These are phyloP conservation scores for Vulpes vulpes DNA, from an alignment of 2,113 vertebrate genomes.

Conservation along the genomic window DNA sequence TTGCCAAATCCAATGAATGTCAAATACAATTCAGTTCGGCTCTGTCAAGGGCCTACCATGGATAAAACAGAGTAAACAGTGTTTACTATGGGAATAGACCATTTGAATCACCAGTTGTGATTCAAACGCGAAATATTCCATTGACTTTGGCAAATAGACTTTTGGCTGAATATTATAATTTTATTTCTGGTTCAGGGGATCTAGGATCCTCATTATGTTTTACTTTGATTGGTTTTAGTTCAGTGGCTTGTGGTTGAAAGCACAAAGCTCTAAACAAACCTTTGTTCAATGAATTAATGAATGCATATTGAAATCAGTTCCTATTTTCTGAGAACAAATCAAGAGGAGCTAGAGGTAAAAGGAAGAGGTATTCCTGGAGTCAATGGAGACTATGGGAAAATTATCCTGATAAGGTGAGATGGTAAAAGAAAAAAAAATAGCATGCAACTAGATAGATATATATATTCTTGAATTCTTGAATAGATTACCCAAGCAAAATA, in stretches of 20 bases:
- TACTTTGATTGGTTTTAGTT: not conserved
- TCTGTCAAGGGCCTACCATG: conserved; percentile 3
- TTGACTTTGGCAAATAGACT: conserved; percentile 34
- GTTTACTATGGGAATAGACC: conserved; percentile 45
- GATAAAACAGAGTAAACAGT: conserved; percentile 7
- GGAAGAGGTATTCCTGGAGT: not conserved
- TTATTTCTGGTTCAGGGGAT: not conserved
- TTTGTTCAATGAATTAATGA: conserved; percentile 36
- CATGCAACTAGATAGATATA: not conserved
- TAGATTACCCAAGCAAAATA: not conserved
- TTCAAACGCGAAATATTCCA: not conserved
- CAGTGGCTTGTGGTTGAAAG: conserved; percentile 2
- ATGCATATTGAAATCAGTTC: not conserved
- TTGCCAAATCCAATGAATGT: conserved; percentile 54
- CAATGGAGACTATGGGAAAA: not conserved
- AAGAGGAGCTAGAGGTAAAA: not conserved
- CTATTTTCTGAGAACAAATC: not conserved
- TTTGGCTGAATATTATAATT: not conserved
- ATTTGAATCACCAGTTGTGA: not conserved
- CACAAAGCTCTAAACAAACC: not conserved
- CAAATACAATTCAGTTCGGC: conserved; percentile 17
- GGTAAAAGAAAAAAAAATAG: not conserved
- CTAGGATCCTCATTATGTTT: conserved; percentile 49
- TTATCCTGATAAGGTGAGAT: not conserved
- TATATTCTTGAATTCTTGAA: not conserved